Evolutionary conservation across 1,140 invertebrate species (phyloP).

Genomic region (Sycophaga agraensis): DNA sequence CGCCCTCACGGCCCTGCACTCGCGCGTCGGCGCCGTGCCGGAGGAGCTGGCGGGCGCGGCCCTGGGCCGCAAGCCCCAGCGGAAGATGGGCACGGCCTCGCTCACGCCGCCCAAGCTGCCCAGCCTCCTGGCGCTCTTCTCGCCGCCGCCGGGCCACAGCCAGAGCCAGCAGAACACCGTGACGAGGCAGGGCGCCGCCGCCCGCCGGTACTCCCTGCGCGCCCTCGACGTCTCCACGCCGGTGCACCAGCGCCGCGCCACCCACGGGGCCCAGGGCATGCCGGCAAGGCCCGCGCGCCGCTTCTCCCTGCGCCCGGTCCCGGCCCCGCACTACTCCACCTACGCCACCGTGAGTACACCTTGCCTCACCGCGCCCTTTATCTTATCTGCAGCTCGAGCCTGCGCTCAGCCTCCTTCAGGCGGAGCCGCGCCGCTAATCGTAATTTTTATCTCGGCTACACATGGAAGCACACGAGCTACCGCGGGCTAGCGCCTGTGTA

Average conservation of each 20-base stretch:
- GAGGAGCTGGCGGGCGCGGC: constrained; percentile 34
- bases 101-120: constrained; percentile 55
- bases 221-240: constrained; percentile 38
- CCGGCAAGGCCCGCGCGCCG: constrained; percentile 34
- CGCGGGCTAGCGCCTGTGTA: too few relatives aligned
- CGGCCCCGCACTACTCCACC: too few relatives aligned
- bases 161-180: constrained; percentile 45
- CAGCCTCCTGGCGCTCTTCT: constrained; percentile 52
- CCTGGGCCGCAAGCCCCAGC: constrained; percentile 38
- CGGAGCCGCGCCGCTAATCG: too few relatives aligned
- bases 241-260: constrained; percentile 34
- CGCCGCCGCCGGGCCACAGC: constrained; percentile 35
- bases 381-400: too few relatives aligned
- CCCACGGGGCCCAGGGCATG: constrained; percentile 3
- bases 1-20: constrained; percentile 66
- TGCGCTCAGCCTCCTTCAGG: too few relatives aligned
- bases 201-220: constrained; percentile 44
- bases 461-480: too few relatives aligned
- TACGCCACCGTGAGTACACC: not conserved
- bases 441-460: too few relatives aligned
- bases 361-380: too few relatives aligned
- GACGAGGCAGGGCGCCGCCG: constrained; percentile 21
- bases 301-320: constrained; percentile 55
- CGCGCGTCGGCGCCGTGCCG: constrained; percentile 45
- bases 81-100: constrained; percentile 62